Base-by-base conservation (phyloP, 2,797 vertebrate species). In the Remorina albescens region DNA sequence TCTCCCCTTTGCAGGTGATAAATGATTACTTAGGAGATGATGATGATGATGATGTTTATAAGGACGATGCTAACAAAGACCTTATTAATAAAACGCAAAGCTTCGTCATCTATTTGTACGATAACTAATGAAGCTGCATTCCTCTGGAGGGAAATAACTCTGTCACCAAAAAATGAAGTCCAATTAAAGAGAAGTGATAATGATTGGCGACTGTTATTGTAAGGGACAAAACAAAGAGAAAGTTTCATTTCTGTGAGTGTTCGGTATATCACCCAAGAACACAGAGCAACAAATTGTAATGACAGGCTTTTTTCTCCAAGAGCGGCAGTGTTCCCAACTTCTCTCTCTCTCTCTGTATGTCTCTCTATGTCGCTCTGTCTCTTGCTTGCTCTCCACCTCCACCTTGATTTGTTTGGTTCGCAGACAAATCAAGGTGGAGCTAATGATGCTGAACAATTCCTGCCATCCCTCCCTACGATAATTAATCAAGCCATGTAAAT, bases 391-490 rank as follows among this genome's bases (percentile, higher is more conserved):
- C 60, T 62, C 59, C 28, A 62, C 59, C 60, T 62, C 59, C 28
- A 62, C 59, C 59, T 62, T 49, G 46, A 49, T 49, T 49, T 6
- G 66, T 32, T 18, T 18, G 7, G 2, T 0, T 72, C 66, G 32
- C 67, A 84, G 70, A 76, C 75, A 67, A 72, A 87, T 77, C 74
- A 76, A 80, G 80, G 69, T 47, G 39, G 81, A 53, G 80, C 62
- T 88, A 87, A 89, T 82, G 87, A 75, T 63, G 83, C 79, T 25
- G 75, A 87, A 83, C 61, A 18, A 57, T 82, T 71, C 12, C 23
- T 6, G 3, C 30, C 8, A 0, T 53, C 28, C 58, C 49, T 36
- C 34, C 25, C 26, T 11, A 1, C 30, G 2, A 34, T 46, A 34
- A 82, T 82, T 80, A 76, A 81, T 81, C 54, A 62, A 74, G 62